Percentiles rank a stretch among this genome's conserved stretches.
phyloP scores from a whole-genome alignment of 2,888 invertebrate species.

The Pharmacophagus antenor region DNA sequence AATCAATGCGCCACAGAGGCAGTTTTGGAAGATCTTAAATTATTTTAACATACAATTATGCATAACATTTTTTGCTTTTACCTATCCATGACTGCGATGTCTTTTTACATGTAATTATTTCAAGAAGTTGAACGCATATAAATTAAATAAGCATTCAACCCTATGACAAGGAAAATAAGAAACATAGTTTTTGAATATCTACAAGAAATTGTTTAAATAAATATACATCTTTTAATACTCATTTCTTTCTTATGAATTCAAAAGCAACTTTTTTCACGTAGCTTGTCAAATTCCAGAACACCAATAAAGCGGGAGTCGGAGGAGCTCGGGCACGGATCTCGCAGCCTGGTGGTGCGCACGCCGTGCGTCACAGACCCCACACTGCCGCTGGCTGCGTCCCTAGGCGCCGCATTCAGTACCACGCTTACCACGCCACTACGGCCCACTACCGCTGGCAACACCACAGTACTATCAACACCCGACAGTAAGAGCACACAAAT shows the following conservation, averaged over 20 bases:
- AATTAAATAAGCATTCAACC: too few species aligned
- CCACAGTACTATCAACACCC: constrained; percentile 47
- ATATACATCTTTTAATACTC: too few species aligned
- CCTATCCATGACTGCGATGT: too few species aligned
- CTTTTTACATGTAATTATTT: too few species aligned
- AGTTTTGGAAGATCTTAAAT: neutral
- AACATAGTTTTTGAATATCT: too few species aligned
- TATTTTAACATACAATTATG: too few species aligned
- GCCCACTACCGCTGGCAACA: constrained; percentile 29
- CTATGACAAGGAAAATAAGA: too few species aligned
- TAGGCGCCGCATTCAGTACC: constrained; percentile 24
- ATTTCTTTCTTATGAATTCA: neutral
- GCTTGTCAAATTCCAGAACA: constrained; percentile 49
- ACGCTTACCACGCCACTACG: constrained; percentile 13
- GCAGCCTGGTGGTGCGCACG: constrained; percentile 49
- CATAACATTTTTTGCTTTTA: too few species aligned
- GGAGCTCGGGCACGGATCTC: constrained; percentile 34
- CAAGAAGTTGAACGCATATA: too few species aligned
- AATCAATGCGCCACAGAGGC: neutral
- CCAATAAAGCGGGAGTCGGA: constrained; percentile 65
- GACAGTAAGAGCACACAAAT: constrained; percentile 51
- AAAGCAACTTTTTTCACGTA: neutral
- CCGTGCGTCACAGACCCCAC: constrained; percentile 74
- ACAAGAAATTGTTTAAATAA: neutral
- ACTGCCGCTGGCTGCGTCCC: constrained; percentile 49